phyloP scores from a whole-genome alignment of 2,888 invertebrate species.

The Ormia ochracea region DNA sequence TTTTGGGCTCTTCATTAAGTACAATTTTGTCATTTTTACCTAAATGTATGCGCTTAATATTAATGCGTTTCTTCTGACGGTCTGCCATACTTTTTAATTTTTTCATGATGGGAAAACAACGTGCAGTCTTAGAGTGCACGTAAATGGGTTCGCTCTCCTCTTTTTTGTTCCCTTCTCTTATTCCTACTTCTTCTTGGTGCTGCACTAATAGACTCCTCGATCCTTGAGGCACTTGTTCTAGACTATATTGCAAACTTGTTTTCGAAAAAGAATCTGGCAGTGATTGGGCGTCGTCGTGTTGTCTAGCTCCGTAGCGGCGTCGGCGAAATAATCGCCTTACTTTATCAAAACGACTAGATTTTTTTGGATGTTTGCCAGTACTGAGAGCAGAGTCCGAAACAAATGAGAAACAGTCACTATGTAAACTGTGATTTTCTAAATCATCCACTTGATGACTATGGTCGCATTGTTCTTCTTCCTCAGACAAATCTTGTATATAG shows the following conservation, averaged over 20 bases:
- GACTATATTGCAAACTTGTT: conserved; percentile 70
- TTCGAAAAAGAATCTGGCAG: conserved; percentile 72
- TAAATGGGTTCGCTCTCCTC: conserved; percentile 50
- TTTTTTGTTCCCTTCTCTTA: neutral
- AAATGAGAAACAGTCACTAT: conserved; percentile 75
- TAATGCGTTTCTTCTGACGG: conserved; percentile 79
- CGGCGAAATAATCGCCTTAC: conserved; percentile 79
- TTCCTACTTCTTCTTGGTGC: conserved; percentile 32
- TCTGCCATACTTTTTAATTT: conserved; percentile 82
- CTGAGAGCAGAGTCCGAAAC: conserved; percentile 75
- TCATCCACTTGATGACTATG: conserved; percentile 57
- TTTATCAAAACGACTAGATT: conserved; percentile 69
- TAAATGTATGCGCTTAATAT: conserved; percentile 74
- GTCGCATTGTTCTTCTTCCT: conserved; percentile 68
- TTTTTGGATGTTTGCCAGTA: conserved; percentile 71
- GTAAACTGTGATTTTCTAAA: conserved; percentile 67
- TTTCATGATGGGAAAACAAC: conserved; percentile 81
- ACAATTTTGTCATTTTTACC: conserved; percentile 78
- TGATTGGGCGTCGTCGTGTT: conserved; percentile 73
- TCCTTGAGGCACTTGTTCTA: conserved; percentile 61
- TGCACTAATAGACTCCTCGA: conserved; percentile 63
- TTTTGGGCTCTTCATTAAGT: conserved; percentile 79
- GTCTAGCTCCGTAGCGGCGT: conserved; percentile 71
- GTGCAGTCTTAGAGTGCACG: conserved; percentile 63
- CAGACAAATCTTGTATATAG: conserved; percentile 75